These are phyloP conservation scores for Stenoptilia bipunctidactyla DNA, from an alignment of 2,888 invertebrate genomes.

Conservation along the genomic window DNA sequence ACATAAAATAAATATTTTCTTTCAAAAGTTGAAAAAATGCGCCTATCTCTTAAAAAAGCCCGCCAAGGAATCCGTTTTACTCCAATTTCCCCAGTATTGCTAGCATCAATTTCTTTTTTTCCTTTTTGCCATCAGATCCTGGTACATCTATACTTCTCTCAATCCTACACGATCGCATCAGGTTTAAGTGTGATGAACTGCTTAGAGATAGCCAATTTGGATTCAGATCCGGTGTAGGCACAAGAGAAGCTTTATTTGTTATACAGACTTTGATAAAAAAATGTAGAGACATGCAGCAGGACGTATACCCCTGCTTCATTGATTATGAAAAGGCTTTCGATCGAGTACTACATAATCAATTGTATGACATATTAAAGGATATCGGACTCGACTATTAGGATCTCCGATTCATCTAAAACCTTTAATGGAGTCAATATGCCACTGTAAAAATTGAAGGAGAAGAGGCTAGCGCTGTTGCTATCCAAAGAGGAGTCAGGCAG, in stretches of 20 bases:
- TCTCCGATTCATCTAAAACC: too few relatives aligned
- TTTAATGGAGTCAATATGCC: not conserved
- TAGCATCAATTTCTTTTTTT: too few relatives aligned
- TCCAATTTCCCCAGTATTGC: too few relatives aligned
- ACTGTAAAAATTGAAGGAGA: not conserved
- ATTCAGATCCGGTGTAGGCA: constrained; percentile 10
- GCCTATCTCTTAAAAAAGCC: too few relatives aligned
- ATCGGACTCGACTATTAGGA: constrained; percentile 10
- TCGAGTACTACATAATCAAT: constrained; percentile 2
- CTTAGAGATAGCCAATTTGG: constrained; percentile 12
- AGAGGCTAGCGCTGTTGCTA: not conserved
- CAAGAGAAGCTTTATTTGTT: constrained; percentile 13
- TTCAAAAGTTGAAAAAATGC: too few relatives aligned
- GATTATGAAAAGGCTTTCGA: constrained; percentile 12
- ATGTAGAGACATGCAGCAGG: too few relatives aligned
- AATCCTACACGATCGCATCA: too few relatives aligned
- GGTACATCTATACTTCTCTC: constrained; percentile 6
- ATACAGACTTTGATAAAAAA: constrained; percentile 12
- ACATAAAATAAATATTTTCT: too few relatives aligned
- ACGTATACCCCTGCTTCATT: too few relatives aligned
- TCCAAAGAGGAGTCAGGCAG: not conserved
- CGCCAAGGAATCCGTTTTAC: too few relatives aligned
- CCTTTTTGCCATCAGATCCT: too few relatives aligned
- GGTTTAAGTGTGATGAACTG: constrained; percentile 10
- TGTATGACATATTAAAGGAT: constrained; percentile 4